These are phyloP conservation scores for Pimephales promelas DNA, from an alignment of 2,113 vertebrate genomes.

Conservation along the genomic window DNA sequence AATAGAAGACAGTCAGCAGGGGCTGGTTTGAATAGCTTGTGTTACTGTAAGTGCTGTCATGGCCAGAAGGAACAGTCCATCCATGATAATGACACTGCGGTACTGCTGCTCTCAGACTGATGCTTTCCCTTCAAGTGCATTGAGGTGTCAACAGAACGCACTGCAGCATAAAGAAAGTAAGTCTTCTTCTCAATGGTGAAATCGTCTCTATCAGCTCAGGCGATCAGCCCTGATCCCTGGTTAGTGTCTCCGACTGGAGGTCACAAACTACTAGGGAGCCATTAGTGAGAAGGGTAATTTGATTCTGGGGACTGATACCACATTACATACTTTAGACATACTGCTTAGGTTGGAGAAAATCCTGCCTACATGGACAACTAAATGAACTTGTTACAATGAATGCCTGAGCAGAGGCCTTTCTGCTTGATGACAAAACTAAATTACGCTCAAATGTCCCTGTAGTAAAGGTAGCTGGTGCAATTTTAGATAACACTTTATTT, in stretches of 20 bases:
- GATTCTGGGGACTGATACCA: conserved; percentile 56
- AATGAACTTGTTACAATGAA: conserved; percentile 37
- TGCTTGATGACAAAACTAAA: conserved; percentile 50
- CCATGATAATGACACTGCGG: conserved; percentile 62
- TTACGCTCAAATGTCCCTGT: conserved; percentile 7
- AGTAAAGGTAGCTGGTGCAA: background rate
- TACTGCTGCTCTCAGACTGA: conserved; percentile 25
- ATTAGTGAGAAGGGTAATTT: conserved; percentile 56
- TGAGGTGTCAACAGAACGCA: conserved; percentile 38
- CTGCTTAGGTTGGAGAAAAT: conserved; percentile 54
- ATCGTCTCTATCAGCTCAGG: conserved; percentile 48
- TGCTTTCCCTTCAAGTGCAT: conserved; percentile 22
- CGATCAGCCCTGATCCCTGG: conserved; percentile 48
- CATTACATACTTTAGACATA: conserved; percentile 57
- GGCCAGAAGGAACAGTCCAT: conserved; percentile 49
- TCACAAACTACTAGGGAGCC: conserved; percentile 47
- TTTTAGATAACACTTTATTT: too few relatives aligned
- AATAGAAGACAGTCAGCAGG: conserved; percentile 50
- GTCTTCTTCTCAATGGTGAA: conserved; percentile 33
- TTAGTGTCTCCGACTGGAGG: conserved; percentile 42
- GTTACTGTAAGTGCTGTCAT: conserved; percentile 34
- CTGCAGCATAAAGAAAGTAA: conserved; percentile 49
- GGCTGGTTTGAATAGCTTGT: conserved; percentile 46
- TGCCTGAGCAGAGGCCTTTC: conserved; percentile 24
- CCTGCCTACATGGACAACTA: conserved; percentile 52